Evolutionary conservation across 2,113 vertebrate species (phyloP).

Genomic region (Zeus faber): DNA sequence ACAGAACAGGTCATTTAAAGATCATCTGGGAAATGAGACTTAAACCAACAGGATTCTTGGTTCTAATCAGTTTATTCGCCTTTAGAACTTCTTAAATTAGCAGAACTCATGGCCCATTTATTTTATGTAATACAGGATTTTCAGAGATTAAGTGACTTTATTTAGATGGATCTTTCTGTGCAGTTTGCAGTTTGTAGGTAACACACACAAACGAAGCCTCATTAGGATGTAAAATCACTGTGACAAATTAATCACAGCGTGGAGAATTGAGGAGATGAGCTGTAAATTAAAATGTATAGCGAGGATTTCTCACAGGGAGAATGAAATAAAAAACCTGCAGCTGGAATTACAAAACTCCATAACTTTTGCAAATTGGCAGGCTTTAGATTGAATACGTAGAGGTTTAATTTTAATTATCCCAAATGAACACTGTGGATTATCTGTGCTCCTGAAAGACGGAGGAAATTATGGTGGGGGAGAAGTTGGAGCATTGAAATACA

Average conservation of each 20-base stretch:
- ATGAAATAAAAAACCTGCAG: conserved; percentile 46
- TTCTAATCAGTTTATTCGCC: no score
- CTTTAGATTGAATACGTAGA: conserved; percentile 52
- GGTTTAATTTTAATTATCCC: conserved; percentile 53
- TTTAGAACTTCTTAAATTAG: no score
- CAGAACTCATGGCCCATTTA: no score
- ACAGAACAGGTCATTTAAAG: no score
- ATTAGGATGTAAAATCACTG: conserved; percentile 58
- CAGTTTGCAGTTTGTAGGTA: conserved; percentile 28
- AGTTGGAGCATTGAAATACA: conserved; percentile 46
- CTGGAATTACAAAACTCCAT: conserved; percentile 49
- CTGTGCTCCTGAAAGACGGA: conserved; percentile 19
- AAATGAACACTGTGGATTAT: conserved; percentile 57
- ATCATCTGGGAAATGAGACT: no score
- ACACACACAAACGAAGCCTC: conserved; percentile 25
- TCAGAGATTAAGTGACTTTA: no score
- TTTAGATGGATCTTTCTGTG: no score
- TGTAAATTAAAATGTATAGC: conserved; percentile 41
- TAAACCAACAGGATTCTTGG: no score
- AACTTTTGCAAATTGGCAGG: conserved; percentile 54
- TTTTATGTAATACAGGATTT: no score
- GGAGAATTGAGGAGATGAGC: conserved; percentile 43
- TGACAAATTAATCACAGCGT: conserved; percentile 56
- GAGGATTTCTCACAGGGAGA: conserved; percentile 36
- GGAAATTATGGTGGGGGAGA: conserved; percentile 23